Conservation (phyloP, 2,113 vertebrate genomes). For the Sturnira hondurensis region DNA sequence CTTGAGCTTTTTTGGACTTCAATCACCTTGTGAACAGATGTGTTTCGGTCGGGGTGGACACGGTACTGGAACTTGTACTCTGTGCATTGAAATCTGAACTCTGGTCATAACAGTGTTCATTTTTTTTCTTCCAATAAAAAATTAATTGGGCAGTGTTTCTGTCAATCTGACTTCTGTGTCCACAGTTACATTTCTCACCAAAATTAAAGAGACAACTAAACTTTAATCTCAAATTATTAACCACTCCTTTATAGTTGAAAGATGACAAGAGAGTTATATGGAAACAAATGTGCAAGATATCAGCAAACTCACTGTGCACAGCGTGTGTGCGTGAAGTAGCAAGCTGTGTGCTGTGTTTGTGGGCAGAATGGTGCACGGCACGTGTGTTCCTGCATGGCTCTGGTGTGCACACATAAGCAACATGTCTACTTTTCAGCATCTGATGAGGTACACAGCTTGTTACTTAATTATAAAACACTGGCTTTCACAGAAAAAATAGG, state of each 20-base stretch:
- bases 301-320: neutral
- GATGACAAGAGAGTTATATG: neutral
- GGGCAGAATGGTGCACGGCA: neutral
- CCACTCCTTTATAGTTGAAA: neutral
- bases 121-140: slow-evolving; percentile 45
- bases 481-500: neutral
- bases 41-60: slow-evolving; percentile 57
- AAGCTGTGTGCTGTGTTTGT: neutral
- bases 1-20: slow-evolving; percentile 52
- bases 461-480: neutral
- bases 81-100: slow-evolving; percentile 53
- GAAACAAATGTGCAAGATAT: neutral
- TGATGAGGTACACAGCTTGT: neutral
- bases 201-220: neutral
- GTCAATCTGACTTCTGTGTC: neutral
- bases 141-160: slow-evolving; percentile 6
- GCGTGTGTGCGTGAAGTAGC: neutral
- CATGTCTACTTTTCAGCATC: neutral
- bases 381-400: neutral
- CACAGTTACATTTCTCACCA: neutral
- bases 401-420: neutral
- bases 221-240: slow-evolving; percentile 14
- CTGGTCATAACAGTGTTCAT: neutral
- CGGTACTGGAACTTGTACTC: slow-evolving; percentile 43
- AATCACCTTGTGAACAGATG: slow-evolving; percentile 65